phyloP scores from a whole-genome alignment of 2,888 invertebrate genomes.

The Balanococcus diminutus region DNA sequence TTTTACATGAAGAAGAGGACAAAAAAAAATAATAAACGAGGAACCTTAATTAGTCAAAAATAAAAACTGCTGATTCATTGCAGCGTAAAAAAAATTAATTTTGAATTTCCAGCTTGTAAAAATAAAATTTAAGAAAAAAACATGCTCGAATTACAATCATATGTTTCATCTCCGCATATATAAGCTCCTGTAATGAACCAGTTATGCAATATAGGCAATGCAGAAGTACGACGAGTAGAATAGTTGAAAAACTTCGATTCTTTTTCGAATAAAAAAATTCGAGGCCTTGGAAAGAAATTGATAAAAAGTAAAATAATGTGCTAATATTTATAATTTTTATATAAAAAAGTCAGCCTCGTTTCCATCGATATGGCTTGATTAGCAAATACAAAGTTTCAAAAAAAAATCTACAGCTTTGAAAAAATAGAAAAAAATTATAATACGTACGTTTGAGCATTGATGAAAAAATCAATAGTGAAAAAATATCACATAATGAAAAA shows the following conservation, averaged over 20 bases:
- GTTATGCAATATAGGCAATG: background rate
- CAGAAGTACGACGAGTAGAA: background rate
- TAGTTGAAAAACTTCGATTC: background rate
- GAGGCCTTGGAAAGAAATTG: background rate
- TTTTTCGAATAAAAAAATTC: background rate
- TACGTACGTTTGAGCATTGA: background rate
- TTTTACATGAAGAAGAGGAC: slow-evolving; percentile 4
- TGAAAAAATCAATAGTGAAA: slow-evolving; percentile 4
- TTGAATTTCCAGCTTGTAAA: background rate
- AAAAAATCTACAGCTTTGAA: background rate
- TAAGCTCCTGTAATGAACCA: background rate
- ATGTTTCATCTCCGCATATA: background rate
- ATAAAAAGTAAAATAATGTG: background rate
- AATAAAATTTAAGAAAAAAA: background rate
- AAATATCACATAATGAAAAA: slow-evolving; percentile 31
- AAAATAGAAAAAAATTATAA: slow-evolving; percentile 7
- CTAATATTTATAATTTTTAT: background rate
- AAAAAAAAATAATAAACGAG: background rate
- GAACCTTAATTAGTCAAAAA: slow-evolving; percentile 24
- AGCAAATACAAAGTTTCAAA: background rate
- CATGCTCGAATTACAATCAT: background rate
- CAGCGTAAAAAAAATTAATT: background rate
- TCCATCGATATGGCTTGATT: background rate
- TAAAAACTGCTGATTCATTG: background rate
- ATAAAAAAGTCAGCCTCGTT: background rate